These are phyloP conservation scores for rat (Rattus norvegicus) DNA, from an alignment of 2,113 vertebrate species.

Conservation along the genomic window GRCr8 NC_086038.1:51295001-51295500, in stretches of 20 bases:
- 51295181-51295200: conserved; percentile 32
- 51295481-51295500: neutral
- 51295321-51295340: neutral
- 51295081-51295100: neutral
- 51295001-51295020: neutral
- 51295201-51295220: neutral
- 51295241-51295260: neutral
- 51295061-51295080: neutral
- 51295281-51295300: neutral
- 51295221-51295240: neutral
- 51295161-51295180: neutral
- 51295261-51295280: neutral
- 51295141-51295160: neutral
- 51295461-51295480: conserved; percentile 13
- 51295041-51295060: neutral
- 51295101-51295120: neutral
- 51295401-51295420: neutral
- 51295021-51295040: neutral
- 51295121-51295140: conserved; percentile 36
- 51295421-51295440: neutral
- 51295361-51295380: neutral
- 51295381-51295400: conserved; percentile 19
- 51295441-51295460: neutral
- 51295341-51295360: neutral
- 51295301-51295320: neutral